Base-by-base conservation (phyloP, 2,797 vertebrate genomes). In the Huso huso region DNA sequence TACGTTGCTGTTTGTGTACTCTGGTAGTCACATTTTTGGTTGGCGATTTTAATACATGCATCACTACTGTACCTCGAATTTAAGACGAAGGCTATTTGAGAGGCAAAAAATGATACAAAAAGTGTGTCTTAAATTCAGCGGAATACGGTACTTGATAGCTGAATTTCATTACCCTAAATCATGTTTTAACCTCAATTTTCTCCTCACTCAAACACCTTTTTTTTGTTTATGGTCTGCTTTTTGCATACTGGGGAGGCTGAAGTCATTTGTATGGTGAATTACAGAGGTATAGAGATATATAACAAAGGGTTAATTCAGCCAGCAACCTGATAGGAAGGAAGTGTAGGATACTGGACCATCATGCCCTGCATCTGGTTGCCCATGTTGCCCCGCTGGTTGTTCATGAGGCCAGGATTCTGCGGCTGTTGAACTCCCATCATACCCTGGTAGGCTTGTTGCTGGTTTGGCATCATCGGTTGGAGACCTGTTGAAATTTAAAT, bases 311-410 rank as follows among this genome's bases (percentile, higher is more conserved):
- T 37, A 37, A 37, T 37, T 37, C 23, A 37, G 23, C 4, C 23
- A 37, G 23, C 23, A 37, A 99, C 96, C 92, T 97, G 95, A 90
- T 98, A 98, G 1, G 96, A 96, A 83, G 94, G 93, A 89, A 99
- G 93, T 55, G 95, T 93, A 50, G 94, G 92, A 82, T 97, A 99
- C 83, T 98, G 95, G 76, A 98, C 95, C 95, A 99, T 93, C 82
- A 98, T 93, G 78, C 95, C 93, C 84, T 94, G 94, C 91, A 95
- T 95, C 80, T 97, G 96, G 79, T 85, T 89, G 10, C 91, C 93
- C 78, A 97, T 90, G 48, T 78, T 76, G 9, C 84, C 86, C 78
- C 95, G 93, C 84, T 96, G 96, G 73, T 85, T 89, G 84, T 82
- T 90, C 72, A 97, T 91, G 66, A 99, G 88, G 76, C 87, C 86